Conservation (phyloP, 2,113 vertebrate genomes). For the Ameiurus melas region DNA sequence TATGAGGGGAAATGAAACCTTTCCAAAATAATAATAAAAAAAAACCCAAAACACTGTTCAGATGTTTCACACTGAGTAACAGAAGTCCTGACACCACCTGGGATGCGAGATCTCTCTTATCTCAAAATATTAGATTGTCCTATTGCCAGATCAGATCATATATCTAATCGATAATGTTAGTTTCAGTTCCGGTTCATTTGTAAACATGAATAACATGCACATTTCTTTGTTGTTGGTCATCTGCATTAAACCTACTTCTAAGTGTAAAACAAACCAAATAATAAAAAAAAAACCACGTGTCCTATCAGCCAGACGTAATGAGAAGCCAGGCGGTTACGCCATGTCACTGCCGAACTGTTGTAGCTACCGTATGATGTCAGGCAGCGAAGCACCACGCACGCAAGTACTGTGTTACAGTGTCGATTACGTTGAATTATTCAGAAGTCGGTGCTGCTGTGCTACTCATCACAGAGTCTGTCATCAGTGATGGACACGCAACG, state of each 20-base stretch:
- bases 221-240: not conserved
- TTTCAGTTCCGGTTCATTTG: not conserved
- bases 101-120: not conserved
- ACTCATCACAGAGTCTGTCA: not conserved
- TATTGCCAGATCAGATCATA: not conserved
- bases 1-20: not conserved
- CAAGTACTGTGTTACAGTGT: slow-evolving; percentile 46
- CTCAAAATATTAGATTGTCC: not conserved
- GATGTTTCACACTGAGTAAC: not conserved
- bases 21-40: too few relatives aligned
- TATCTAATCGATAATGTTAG: not conserved
- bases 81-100: not conserved
- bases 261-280: not conserved
- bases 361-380: slow-evolving; percentile 13
- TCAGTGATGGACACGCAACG: not conserved
- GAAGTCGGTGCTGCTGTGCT: slow-evolving; percentile 30
- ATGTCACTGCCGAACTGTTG: not conserved
- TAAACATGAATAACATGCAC: not conserved
- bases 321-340: not conserved
- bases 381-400: slow-evolving; percentile 9
- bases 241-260: not conserved
- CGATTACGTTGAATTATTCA: slow-evolving; percentile 53
- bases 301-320: not conserved
- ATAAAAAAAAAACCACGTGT: not conserved
- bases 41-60: not conserved